phyloP scores from a whole-genome alignment of 2,888 invertebrate species.

The Cheilosia soror region DNA sequence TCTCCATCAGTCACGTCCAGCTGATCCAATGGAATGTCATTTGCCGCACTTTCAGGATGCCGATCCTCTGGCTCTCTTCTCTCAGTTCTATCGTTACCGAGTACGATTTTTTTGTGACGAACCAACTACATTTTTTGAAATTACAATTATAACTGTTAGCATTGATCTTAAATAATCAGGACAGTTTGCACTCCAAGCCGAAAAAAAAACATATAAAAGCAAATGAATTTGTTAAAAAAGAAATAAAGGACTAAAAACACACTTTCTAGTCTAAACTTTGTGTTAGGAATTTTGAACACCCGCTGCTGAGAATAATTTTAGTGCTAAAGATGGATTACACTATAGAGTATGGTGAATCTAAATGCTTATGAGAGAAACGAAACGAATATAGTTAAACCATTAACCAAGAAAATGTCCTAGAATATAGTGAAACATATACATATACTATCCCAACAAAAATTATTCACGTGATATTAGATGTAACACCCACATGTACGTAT shows the following conservation, averaged over 20 bases:
- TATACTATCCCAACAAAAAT: conserved; percentile 14
- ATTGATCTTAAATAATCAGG: background rate
- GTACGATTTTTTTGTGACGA: conserved; percentile 78
- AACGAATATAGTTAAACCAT: conserved; percentile 17
- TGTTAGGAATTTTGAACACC: conserved; percentile 20
- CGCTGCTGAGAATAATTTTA: background rate
- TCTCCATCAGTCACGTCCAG: conserved; percentile 79
- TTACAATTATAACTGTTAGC: background rate
- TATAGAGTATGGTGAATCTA: conserved; percentile 22
- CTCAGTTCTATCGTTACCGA: conserved; percentile 43
- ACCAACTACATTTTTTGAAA: conserved; percentile 78
- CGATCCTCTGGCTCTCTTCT: conserved; percentile 9
- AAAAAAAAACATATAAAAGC: conserved; percentile 43
- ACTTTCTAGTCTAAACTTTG: conserved; percentile 34
- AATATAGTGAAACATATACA: conserved; percentile 4
- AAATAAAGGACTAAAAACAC: conserved; percentile 21
- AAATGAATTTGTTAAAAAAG: conserved; percentile 41
- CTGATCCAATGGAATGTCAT: conserved; percentile 79
- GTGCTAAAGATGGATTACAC: conserved; percentile 31
- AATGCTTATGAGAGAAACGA: conserved; percentile 28
- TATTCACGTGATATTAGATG: conserved; percentile 32
- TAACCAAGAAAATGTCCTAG: conserved; percentile 29
- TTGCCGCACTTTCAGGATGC: conserved; percentile 18
- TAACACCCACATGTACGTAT: conserved; percentile 30
- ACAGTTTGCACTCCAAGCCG: conserved; percentile 33